Evolutionary conservation across 2,113 vertebrate species (phyloP), one percentile per base, ranked within the genome.

Genomic region (Phrynosoma blainvillii): DNA sequence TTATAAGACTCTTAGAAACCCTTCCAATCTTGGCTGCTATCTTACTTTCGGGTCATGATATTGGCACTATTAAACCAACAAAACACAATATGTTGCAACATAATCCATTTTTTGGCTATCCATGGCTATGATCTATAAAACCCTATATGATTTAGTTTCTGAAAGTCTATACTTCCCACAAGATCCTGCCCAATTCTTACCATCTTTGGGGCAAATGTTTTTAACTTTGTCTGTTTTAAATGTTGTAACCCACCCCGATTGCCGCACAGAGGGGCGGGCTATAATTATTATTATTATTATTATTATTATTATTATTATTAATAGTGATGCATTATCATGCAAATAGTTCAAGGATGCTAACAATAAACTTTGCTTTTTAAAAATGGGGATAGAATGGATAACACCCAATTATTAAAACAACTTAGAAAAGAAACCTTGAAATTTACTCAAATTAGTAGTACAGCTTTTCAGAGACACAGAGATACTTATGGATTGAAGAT

Each of bases 271-370:
- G n/a, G n/a, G n/a, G n/a, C n/a, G n/a, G n/a, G n/a, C n/a, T n/a
- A n/a, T n/a, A n/a, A n/a, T n/a, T n/a, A n/a, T n/a, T n/a, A n/a
- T n/a, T n/a, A n/a, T n/a, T n/a, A n/a, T n/a, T n/a, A n/a, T n/a
- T n/a, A n/a, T n/a, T n/a, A n/a, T n/a, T n/a, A n/a, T n/a, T n/a
- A n/a, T n/a, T n/a, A n/a, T n/a, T n/a, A n/a, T n/a, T n/a, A n/a
- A 94, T 84, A 93, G 87, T 20, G 92, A 87, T 87, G 91, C 70
- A 86, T 94, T 95, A 77, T 94, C 93, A 94, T 94, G 91, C 89
- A 93, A 94, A 94, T 94, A 94, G 91, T 90, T 94, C 89, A 95
- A 96, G 95, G 91, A 94, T 91, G 91, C 92, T 93, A 90, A 95
- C 92, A 95, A 94, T 94, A 94, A 95, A 94, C 90, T 86, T 56